phyloP scores from a whole-genome alignment of 2,888 invertebrate species.

The Tiphia femorata region DNA sequence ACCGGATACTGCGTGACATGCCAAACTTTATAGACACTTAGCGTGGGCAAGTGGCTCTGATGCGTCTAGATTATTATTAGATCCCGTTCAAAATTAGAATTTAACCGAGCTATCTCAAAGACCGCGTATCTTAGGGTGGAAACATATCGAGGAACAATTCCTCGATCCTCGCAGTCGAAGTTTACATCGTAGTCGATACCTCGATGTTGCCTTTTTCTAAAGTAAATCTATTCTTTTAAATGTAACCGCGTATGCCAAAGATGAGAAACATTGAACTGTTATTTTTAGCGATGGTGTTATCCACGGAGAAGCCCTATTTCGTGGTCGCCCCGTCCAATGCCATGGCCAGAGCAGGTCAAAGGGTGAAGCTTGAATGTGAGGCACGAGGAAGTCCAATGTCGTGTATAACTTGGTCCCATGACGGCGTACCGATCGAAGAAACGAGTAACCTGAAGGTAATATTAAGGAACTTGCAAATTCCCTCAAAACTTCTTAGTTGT shows the following conservation, averaged over 20 bases:
- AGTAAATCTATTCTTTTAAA: too few relatives aligned
- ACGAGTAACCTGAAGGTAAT: constrained; percentile 29
- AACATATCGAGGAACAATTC: too few relatives aligned
- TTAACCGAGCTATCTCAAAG: too few relatives aligned
- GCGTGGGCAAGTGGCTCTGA: not conserved
- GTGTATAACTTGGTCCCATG: constrained; percentile 77
- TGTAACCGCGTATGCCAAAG: too few relatives aligned
- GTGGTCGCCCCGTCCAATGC: constrained; percentile 76
- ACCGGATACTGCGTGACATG: not conserved
- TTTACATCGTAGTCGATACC: too few relatives aligned
- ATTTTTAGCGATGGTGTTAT: constrained; percentile 73
- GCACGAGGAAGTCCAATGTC: constrained; percentile 77
- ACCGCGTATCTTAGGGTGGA: too few relatives aligned
- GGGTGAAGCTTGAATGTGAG: constrained; percentile 79
- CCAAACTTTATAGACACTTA: not conserved
- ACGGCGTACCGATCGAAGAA: constrained; percentile 74
- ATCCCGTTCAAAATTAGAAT: too few relatives aligned
- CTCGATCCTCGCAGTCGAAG: too few relatives aligned
- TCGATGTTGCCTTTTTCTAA: too few relatives aligned
- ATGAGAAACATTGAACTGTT: constrained; percentile 11
- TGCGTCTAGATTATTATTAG: constrained; percentile 1
- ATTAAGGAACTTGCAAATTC: too few relatives aligned
- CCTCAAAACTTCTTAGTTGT: too few relatives aligned
- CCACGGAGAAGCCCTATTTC: constrained; percentile 74
- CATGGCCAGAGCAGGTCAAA: constrained; percentile 81